Evolutionary conservation across 2,888 invertebrate genomes (phyloP).

Genomic region (Cheilosia vernalis): DNA sequence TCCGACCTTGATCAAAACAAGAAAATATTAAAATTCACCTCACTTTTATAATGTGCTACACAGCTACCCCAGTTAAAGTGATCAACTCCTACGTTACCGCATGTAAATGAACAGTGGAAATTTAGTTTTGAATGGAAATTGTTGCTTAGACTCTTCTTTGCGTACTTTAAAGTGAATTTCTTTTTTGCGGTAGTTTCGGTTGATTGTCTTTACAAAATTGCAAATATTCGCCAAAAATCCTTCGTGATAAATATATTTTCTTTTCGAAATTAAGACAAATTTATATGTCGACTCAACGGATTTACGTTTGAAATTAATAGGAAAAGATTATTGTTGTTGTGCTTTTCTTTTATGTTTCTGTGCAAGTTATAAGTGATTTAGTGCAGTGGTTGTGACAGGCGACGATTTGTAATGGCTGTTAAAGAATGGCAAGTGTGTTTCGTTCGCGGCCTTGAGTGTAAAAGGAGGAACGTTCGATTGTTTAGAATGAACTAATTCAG

Average conservation of each 20-base stretch:
- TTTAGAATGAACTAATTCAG: not conserved
- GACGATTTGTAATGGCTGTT: no score
- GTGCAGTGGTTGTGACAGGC: not conserved
- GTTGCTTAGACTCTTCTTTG: slow-evolving; percentile 67
- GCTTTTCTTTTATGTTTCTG: not conserved
- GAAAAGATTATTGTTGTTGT: not conserved
- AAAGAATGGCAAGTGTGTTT: no score
- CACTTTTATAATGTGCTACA: slow-evolving; percentile 61
- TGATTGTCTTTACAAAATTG: slow-evolving; percentile 44
- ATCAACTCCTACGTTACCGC: slow-evolving; percentile 44
- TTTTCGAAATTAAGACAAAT: not conserved
- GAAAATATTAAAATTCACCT: not conserved
- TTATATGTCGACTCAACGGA: not conserved
- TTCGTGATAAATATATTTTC: slow-evolving; percentile 13
- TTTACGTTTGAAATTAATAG: not conserved
- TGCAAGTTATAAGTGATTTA: not conserved
- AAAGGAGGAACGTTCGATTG: not conserved
- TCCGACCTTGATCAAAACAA: not conserved
- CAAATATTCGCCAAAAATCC: slow-evolving; percentile 20
- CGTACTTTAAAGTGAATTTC: slow-evolving; percentile 60
- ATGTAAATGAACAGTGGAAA: slow-evolving; percentile 60
- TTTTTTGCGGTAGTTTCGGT: slow-evolving; percentile 45
- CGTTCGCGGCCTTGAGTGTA: not conserved
- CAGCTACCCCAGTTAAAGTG: slow-evolving; percentile 8
- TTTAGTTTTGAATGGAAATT: slow-evolving; percentile 71